These are phyloP conservation scores for Philhelius pedissequus DNA, from an alignment of 2,888 invertebrate species.

Conservation along the genomic window DNA sequence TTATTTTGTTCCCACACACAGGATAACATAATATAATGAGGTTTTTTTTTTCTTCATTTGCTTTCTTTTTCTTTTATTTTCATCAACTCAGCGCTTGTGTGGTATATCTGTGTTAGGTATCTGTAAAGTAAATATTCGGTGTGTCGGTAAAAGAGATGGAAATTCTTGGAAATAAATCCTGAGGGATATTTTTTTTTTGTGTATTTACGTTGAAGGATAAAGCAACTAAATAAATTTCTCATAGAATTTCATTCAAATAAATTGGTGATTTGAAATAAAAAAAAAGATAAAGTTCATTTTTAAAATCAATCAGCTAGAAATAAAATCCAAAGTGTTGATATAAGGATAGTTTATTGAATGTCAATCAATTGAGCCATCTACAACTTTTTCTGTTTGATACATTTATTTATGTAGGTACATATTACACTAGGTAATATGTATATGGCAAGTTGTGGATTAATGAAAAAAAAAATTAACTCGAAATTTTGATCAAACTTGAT, in stretches of 20 bases:
- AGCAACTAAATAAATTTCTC: neutral
- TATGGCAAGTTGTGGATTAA: too few relatives aligned
- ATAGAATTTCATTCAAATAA: neutral
- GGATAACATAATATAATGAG: conserved; percentile 13
- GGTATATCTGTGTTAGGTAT: conserved; percentile 2
- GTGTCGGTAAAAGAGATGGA: neutral
- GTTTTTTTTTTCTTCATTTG: neutral
- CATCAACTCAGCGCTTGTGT: neutral
- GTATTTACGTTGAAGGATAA: neutral
- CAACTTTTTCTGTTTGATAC: too few relatives aligned
- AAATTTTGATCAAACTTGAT: too few relatives aligned
- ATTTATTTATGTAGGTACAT: too few relatives aligned
- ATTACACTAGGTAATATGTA: too few relatives aligned
- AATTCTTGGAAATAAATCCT: conserved; percentile 5
- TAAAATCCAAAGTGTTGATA: neutral
- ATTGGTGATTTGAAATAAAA: neutral
- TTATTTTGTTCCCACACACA: conserved; percentile 29
- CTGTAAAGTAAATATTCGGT: neutral
- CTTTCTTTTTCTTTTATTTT: neutral
- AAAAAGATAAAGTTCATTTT: neutral
- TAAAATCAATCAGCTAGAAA: neutral
- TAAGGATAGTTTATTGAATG: too few relatives aligned
- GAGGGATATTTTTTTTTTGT: neutral
- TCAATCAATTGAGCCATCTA: too few relatives aligned
- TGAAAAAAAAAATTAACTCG: too few relatives aligned